Evolutionary conservation across 2,888 invertebrate genomes (phyloP), one percentile per base, ranked within the genome.

Genomic region (Mythimna ferrago): DNA sequence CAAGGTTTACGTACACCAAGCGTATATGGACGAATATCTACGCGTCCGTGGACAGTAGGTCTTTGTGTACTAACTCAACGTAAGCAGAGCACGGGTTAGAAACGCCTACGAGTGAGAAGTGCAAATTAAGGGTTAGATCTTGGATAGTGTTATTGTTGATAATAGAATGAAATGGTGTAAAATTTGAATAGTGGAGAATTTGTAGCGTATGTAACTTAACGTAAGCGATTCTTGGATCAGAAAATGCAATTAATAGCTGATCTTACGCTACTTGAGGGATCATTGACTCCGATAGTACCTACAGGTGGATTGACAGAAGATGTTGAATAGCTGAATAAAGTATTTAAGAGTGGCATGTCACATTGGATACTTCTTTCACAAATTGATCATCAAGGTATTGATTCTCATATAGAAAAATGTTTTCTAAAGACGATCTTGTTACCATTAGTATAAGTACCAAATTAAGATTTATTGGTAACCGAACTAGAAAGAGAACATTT

Each of bases 61-160:
- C 38, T 38, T 38, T 16, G 48, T 19, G 48, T 6, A 6, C 14
- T 48, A 77, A 81, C 78, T 61, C 54, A 61, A 78, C 62, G 19
- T 71, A 71, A 80, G 80, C 74, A 77, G 78, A 62, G 81, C 66
- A 66, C 69, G 74, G 78, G 78, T 71, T 71, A 65, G 78, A 76
- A 75, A 68, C 58, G 81, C 80, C 77, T 77, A 65, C 73, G 38
- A 78, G 82, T 71, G 64, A 77, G 68, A 81, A 81, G 38, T 67
- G 73, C 32, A n/a, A 41, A 41, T 41, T 41, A 57, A 79, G 72
- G 66, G 73, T 81, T 75, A 5, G 19, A 19, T 48, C 16, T 44
- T 14, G 60, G 68, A 68, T 73, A 78, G 72, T 81, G 62, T 77
- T 64, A 60, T 66, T 26, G 26, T 68, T 51, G 51, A 38, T 71